Evolutionary conservation across 2,113 vertebrate genomes (phyloP), one percentile per base, ranked within the genome.

Genomic region (Lamprotornis superbus): DNA sequence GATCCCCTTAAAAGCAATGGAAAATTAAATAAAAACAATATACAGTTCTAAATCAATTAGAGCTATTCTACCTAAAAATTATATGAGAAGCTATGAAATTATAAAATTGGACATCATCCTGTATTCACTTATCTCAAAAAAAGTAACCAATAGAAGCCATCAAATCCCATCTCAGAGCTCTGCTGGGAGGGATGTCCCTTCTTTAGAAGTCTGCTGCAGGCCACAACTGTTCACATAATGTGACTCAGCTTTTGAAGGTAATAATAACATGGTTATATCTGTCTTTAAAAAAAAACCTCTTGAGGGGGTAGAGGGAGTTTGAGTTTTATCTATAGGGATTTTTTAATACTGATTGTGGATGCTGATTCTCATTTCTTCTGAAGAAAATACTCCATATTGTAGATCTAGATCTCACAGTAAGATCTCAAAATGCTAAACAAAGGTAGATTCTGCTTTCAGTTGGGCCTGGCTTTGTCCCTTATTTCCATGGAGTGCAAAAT

Each of bases 281-380:
- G 4, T 47, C 63, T 64, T 69, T 1, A 23, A 55, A 6, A 3
- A 31, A 7, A 35, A 2, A 8, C 1, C 4, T 33, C 30, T 56
- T 20, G 17, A 19, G 18, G 10, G 10, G 6, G 6, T 1, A 8
- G n/a, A n/a, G 6, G 10, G 7, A 28, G 11, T 6, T 27, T 50
- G 11, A 1, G 0, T 33, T 46, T 94, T 71, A 86, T 67, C 65
- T 47, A 17, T 63, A 55, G 20, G 8, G 17, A 11, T 49, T 49
- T 74, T 69, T 89, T 85, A 4, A 7, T 64, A 15, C 8, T 55
- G 9, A 23, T 56, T 86, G 35, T 68, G 15, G 11, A 55, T 68
- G 8, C 11, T 69, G 71, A 76, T 17, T 24, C 7, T 35, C 10
- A 5, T 67, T 78, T 90, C 15, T 92, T 86, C 10, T 1, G 1